These are phyloP conservation scores for Cephalopachus bancanus DNA, from an alignment of 2,797 vertebrate species.

Conservation along the genomic window DNA sequence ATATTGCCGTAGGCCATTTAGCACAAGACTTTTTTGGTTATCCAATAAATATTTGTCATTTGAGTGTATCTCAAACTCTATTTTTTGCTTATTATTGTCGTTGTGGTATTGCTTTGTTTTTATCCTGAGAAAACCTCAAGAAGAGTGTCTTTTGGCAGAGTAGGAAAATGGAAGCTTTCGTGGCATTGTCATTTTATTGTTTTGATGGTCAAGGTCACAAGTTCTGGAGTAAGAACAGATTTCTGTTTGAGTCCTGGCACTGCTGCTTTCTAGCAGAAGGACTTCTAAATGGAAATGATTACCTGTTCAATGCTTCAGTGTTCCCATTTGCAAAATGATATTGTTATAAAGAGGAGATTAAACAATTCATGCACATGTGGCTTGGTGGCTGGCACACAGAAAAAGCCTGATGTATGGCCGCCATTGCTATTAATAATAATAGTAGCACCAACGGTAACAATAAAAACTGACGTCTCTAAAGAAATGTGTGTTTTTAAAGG, in stretches of 20 bases:
- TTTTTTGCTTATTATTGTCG: conserved; percentile 3
- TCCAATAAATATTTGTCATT: background rate
- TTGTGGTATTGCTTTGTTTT: background rate
- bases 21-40: background rate
- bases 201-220: background rate
- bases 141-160: background rate
- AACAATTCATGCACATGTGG: background rate
- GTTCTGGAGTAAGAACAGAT: background rate
- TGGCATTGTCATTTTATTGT: background rate
- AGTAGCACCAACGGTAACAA: background rate
- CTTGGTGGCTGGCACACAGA: background rate
- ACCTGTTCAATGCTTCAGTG: background rate
- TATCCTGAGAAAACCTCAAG: background rate
- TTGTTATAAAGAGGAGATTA: background rate
- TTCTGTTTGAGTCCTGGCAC: background rate
- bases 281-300: conserved; percentile 30
- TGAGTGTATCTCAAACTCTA: conserved; percentile 18
- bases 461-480: background rate
- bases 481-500: conserved; percentile 42
- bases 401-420: background rate
- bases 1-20: background rate
- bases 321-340: conserved; percentile 11
- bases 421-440: background rate
- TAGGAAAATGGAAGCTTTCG: conserved; percentile 15
- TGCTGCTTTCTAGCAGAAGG: background rate